Conservation (phyloP, 2,888 invertebrate species). For the Cheilosia impressa region DNA sequence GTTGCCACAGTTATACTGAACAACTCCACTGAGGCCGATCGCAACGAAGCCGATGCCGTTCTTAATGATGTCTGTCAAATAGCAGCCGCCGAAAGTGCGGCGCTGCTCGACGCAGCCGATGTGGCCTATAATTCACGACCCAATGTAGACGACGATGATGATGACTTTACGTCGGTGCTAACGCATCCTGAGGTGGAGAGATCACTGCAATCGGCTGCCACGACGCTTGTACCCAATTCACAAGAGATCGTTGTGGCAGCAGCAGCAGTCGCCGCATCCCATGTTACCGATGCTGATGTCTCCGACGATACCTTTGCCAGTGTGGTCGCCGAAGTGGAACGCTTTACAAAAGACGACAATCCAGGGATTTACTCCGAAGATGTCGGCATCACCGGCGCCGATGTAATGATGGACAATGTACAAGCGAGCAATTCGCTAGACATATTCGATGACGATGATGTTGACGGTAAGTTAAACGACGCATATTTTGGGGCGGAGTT, state of each 20-base stretch:
- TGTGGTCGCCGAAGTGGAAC: constrained; percentile 69
- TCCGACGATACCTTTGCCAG: constrained; percentile 64
- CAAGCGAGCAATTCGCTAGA: constrained; percentile 62
- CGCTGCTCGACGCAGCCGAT: constrained; percentile 7
- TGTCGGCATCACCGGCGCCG: constrained; percentile 63
- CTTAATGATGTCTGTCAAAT: constrained; percentile 61
- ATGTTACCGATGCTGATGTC: constrained; percentile 30
- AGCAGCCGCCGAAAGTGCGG: constrained; percentile 47
- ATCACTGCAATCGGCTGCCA: constrained; percentile 51
- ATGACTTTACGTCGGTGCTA: constrained; percentile 53
- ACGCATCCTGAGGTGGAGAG: constrained; percentile 66
- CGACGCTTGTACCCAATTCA: constrained; percentile 61
- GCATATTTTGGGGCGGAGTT: constrained; percentile 46
- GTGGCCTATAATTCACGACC: constrained; percentile 27
- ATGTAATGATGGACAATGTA: constrained; percentile 71
- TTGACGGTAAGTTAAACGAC: constrained; percentile 64
- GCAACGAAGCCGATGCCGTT: constrained; percentile 52
- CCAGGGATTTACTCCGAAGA: constrained; percentile 54
- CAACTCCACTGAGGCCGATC: constrained; percentile 23
- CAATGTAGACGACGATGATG: constrained; percentile 31
- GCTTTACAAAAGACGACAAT: constrained; percentile 61
- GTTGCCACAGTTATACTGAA: constrained; percentile 35
- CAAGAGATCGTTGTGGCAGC: constrained; percentile 61
- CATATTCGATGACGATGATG: constrained; percentile 67
- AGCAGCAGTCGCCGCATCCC: constrained; percentile 45